phyloP scores from a whole-genome alignment of 2,113 vertebrate genomes.

The Oxyruncus cristatus region DNA sequence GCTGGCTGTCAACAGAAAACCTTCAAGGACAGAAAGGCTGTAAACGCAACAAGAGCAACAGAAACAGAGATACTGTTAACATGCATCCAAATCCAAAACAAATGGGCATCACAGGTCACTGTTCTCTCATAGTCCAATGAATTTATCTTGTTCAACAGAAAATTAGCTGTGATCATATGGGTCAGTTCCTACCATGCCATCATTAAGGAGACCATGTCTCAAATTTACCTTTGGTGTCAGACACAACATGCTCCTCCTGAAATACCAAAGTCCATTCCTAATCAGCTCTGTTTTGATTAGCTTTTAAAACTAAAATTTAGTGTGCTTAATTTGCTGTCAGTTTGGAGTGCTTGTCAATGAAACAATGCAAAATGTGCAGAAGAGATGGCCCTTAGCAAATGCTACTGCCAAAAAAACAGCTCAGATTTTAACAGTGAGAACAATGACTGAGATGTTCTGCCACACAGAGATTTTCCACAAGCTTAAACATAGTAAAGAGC shows the following conservation, averaged over 20 bases:
- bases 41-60: conserved; percentile 55
- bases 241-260: background rate
- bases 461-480: conserved; percentile 53
- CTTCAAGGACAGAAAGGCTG: conserved; percentile 57
- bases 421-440: conserved; percentile 54
- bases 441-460: conserved; percentile 59
- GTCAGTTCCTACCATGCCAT: background rate
- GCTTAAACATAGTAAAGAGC: conserved; percentile 23
- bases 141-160: background rate
- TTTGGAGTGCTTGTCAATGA: background rate
- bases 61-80: conserved; percentile 75
- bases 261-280: background rate
- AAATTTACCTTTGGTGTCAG: background rate
- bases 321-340: background rate
- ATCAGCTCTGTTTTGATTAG: background rate
- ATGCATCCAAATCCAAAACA: conserved; percentile 70
- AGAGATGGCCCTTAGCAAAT: background rate
- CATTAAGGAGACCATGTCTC: background rate
- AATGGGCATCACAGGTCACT: conserved; percentile 23
- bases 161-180: background rate
- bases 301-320: background rate
- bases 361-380: background rate
- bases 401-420: conserved; percentile 15
- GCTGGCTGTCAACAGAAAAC: conserved; percentile 61
- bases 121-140: conserved; percentile 6